Evolutionary conservation across 2,113 vertebrate species (phyloP).

Genomic region (Pygoscelis adeliae): DNA sequence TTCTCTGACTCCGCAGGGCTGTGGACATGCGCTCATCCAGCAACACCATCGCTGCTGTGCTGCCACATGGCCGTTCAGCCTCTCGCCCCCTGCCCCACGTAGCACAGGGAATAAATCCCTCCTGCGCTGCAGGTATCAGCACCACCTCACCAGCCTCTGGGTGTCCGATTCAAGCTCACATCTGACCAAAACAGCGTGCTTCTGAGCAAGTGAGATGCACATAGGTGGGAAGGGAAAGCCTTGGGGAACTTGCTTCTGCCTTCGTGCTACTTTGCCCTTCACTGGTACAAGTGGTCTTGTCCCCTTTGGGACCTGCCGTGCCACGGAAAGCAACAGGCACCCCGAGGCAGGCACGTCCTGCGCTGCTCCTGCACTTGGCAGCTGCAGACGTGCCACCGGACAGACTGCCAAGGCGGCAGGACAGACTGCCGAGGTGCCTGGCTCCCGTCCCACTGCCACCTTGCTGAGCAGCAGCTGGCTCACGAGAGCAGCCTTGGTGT

Average conservation of each 20-base stretch:
- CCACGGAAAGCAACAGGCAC: neutral
- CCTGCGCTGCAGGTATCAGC: neutral
- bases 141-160: neutral
- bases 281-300: neutral
- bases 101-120: no score
- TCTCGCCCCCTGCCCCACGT: no score
- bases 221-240: neutral
- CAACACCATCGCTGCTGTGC: neutral
- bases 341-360: accelerated
- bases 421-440: neutral
- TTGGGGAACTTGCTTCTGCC: neutral
- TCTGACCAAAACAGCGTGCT: neutral
- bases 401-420: neutral
- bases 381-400: neutral
- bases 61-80: neutral
- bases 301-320: neutral
- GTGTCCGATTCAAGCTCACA: neutral
- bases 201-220: neutral
- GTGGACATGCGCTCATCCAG: accelerated
- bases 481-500: neutral
- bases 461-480: neutral
- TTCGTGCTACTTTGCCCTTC: neutral
- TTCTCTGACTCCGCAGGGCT: neutral
- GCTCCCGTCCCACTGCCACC: accelerated
- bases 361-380: neutral